Evolutionary conservation across 1,140 invertebrate species (phyloP).

Genomic region (Gerris buenoi): DNA sequence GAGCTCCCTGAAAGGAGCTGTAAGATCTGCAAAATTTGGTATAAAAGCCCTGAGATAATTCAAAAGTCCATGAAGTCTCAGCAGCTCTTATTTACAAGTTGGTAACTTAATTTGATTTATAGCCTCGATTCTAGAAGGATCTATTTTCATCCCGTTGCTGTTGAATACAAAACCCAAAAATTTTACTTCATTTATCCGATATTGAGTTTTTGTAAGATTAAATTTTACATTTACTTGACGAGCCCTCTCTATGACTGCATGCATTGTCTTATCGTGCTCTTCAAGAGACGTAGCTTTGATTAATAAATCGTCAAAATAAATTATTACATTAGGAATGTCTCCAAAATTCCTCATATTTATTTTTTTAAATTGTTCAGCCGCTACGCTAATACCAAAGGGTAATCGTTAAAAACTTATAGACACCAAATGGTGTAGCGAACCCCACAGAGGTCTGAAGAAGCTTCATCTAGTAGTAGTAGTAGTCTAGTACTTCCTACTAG

Average conservation of each 20-base stretch:
- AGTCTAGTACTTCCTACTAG: too few species aligned
- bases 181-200: neutral
- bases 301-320: neutral
- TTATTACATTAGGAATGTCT: neutral
- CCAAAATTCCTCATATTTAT: constrained; percentile 7
- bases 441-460: neutral
- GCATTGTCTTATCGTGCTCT: neutral
- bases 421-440: constrained; percentile 1
- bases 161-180: neutral
- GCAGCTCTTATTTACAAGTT: neutral
- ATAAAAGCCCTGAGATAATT: constrained; percentile 19
- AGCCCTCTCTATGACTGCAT: neutral
- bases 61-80: neutral
- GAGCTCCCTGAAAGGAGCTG: constrained; percentile 21
- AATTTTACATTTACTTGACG: neutral
- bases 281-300: neutral
- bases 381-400: constrained; percentile 26
- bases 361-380: constrained; percentile 24
- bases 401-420: constrained; percentile 22
- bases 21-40: constrained; percentile 24
- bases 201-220: neutral
- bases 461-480: neutral
- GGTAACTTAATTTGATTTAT: too few species aligned
- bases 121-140: neutral
- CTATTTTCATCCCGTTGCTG: neutral